These are phyloP conservation scores for Squalus acanthias DNA, from an alignment of 2,797 vertebrate genomes.

Conservation along the genomic window DNA sequence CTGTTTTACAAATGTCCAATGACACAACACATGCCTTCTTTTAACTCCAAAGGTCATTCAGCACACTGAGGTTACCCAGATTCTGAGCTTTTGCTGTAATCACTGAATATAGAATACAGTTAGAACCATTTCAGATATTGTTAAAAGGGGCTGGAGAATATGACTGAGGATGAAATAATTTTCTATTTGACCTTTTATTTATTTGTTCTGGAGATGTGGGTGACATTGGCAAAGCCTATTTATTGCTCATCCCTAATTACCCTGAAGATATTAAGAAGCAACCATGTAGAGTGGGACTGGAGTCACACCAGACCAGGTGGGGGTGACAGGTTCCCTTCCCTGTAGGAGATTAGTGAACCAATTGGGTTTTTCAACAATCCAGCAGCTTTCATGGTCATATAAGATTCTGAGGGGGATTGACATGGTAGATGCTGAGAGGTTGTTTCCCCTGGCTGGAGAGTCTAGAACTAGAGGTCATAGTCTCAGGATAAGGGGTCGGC, in stretches of 20 bases:
- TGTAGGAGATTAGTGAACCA: neutral
- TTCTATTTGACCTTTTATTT: neutral
- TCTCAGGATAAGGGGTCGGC: no score
- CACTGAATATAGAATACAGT: neutral
- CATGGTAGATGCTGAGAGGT: no score
- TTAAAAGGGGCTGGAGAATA: neutral
- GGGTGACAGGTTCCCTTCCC: neutral
- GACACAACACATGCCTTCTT: neutral
- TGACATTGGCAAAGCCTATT: no score
- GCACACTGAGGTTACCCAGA: neutral
- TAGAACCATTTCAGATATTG: neutral
- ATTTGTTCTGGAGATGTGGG: no score
- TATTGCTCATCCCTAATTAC: no score
- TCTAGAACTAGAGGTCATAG: no score
- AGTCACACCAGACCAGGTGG: neutral
- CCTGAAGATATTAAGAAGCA: no score
- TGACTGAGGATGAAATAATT: slow-evolving; percentile 5
- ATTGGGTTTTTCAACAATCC: neutral
- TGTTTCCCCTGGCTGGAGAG: no score
- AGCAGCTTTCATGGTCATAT: neutral
- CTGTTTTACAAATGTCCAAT: neutral
- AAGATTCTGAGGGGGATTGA: no score
- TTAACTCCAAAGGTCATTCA: neutral
- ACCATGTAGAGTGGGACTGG: neutral
- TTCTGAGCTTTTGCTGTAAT: neutral